Evolutionary conservation across 2,797 vertebrate genomes (phyloP), one percentile per base, ranked within the genome.

Genomic region (Menidia menidia): DNA sequence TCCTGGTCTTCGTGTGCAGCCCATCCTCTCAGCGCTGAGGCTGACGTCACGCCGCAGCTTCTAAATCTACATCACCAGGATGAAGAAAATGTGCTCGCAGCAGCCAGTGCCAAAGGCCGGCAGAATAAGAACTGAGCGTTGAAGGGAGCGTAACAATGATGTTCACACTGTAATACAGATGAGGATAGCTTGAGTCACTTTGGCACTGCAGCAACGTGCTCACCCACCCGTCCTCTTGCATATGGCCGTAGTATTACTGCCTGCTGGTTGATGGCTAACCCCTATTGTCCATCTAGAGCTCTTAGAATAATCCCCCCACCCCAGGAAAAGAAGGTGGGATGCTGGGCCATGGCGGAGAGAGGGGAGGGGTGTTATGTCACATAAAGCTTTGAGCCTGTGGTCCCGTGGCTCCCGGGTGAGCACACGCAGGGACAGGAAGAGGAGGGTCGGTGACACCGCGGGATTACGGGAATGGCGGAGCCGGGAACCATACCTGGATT

Each of bases 131-230:
- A 31, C 31, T 7, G 55, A 13, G 56, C 32, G 33, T 9, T 12
- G 47, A 6, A 7, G 39, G 35, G 2, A 10, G 7, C 10, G 4
- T 7, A 39, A 39, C 35, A 39, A 39, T 39, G 4, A 39, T 39
- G 35, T 39, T 7, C 7, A 39, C 10, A 39, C 2, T 42, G 61
- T 16, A 59, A 32, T 42, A 33, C 12, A 39, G 51, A 56, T 3
- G 9, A 72, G 75, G 68, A 39, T 39, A 4, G 10, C 47, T 76
- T 77, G 64, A 72, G 82, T 81, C 73, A 81, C 71, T 82, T 86
- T 64, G 86, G 87, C 86, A 86, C 79, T 89, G 89, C 90, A 89
- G 89, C 75, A 89, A 68, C 76, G 78, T 73, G 54, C 55, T 64
- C 63, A 69, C 71, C 64, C 39, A 33, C 30, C 67, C 66, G 39